These are phyloP conservation scores for Pituophis catenifer DNA, from an alignment of 2,113 vertebrate species.

Conservation along the genomic window DNA sequence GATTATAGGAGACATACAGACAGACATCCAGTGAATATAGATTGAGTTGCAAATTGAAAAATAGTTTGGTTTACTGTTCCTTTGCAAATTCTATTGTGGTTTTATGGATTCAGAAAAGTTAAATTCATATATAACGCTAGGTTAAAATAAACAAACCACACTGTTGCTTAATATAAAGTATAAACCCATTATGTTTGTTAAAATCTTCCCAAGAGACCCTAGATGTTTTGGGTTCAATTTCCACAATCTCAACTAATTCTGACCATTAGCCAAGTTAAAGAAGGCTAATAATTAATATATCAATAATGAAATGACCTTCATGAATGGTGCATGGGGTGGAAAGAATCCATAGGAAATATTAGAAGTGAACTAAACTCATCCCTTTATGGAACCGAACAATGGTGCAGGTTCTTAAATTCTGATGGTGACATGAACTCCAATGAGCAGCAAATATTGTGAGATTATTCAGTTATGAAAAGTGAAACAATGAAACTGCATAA, in stretches of 20 bases:
- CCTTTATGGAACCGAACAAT: neutral
- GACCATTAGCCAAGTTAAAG: neutral
- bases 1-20: neutral
- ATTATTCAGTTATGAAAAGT: neutral
- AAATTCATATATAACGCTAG: neutral
- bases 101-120: neutral
- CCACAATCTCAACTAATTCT: neutral
- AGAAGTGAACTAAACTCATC: neutral
- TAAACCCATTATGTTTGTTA: neutral
- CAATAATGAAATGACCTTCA: no score
- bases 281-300: neutral
- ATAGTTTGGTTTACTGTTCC: neutral
- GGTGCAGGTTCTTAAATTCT: neutral
- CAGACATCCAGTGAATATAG: neutral
- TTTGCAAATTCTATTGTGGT: neutral
- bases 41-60: neutral
- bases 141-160: neutral
- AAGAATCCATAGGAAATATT: neutral
- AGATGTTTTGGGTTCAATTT: neutral
- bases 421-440: neutral
- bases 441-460: neutral
- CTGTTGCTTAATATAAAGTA: neutral
- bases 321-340: neutral
- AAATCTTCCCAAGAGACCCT: neutral
- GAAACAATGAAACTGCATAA: neutral